phyloP scores from a whole-genome alignment of 2,888 invertebrate species.

The Fabriciana adippe region DNA sequence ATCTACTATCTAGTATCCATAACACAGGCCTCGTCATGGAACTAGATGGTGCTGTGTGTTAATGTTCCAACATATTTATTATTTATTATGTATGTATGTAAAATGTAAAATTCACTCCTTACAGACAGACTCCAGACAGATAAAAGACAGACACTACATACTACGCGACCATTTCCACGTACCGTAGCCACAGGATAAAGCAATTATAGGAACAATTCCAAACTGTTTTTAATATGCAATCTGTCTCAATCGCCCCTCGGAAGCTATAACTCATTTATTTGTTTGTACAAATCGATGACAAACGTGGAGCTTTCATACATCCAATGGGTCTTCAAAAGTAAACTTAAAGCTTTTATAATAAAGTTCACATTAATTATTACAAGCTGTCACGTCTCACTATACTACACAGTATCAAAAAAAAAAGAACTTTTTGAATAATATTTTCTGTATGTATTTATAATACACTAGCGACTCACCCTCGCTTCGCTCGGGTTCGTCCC shows the following conservation, averaged over 20 bases:
- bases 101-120: too few relatives aligned
- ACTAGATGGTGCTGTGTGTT: too few relatives aligned
- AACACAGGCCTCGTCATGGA: too few relatives aligned
- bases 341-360: neutral
- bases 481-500: too few relatives aligned
- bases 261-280: constrained; percentile 57
- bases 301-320: constrained; percentile 30
- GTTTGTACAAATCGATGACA: constrained; percentile 43
- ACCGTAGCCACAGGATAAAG: constrained; percentile 33
- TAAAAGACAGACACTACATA: neutral
- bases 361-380: neutral
- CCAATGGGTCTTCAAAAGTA: neutral
- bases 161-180: neutral
- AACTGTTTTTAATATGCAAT: constrained; percentile 33
- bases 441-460: constrained; percentile 10
- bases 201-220: constrained; percentile 37
- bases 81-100: too few relatives aligned
- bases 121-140: too few relatives aligned
- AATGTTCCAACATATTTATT: too few relatives aligned
- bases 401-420: too few relatives aligned
- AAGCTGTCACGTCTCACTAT: too few relatives aligned
- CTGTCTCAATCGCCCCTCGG: constrained; percentile 44
- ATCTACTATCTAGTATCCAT: too few relatives aligned
- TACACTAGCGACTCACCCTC: too few relatives aligned
- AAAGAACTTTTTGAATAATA: neutral